Conservation (phyloP, 2,888 invertebrate genomes). For the Phortica okadai region DNA sequence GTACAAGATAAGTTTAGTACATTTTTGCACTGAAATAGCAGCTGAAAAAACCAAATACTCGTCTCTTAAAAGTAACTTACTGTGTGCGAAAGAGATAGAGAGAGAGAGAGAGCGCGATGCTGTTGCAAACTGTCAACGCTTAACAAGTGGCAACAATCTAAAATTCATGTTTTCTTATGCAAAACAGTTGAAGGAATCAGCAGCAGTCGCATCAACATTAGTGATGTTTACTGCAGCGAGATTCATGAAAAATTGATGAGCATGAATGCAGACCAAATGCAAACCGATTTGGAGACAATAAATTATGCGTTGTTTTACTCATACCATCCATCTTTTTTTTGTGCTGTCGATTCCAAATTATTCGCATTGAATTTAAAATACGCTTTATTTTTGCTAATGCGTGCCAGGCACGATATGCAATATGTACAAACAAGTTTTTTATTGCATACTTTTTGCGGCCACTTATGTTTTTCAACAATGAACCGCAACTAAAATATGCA, state of each 20-base stretch:
- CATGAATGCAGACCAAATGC: constrained; percentile 37
- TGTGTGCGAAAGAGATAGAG: constrained; percentile 14
- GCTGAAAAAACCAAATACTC: too few relatives aligned
- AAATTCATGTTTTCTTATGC: constrained; percentile 52
- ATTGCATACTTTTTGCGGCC: not conserved
- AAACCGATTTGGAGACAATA: not conserved
- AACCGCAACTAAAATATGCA: constrained; percentile 1
- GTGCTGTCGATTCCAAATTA: not conserved
- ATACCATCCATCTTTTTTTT: not conserved
- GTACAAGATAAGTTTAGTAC: not conserved
- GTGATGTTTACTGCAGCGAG: constrained; percentile 3
- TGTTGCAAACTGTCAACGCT: constrained; percentile 23
- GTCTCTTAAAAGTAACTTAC: not conserved
- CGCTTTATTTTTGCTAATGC: not conserved
- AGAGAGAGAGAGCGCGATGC: not conserved
- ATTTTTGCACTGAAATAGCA: not conserved
- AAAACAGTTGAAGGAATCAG: constrained; percentile 50
- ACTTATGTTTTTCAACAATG: not conserved
- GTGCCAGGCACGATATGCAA: not conserved
- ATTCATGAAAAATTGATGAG: constrained; percentile 67
- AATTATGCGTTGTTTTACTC: not conserved
- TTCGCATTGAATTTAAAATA: not conserved
- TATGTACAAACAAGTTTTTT: not conserved
- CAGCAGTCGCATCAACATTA: constrained; percentile 1
- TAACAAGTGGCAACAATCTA: constrained; percentile 1